Evolutionary conservation across 2,888 invertebrate species (phyloP), one percentile per base, ranked within the genome.

Genomic region (Lissocephala sabroskyi): DNA sequence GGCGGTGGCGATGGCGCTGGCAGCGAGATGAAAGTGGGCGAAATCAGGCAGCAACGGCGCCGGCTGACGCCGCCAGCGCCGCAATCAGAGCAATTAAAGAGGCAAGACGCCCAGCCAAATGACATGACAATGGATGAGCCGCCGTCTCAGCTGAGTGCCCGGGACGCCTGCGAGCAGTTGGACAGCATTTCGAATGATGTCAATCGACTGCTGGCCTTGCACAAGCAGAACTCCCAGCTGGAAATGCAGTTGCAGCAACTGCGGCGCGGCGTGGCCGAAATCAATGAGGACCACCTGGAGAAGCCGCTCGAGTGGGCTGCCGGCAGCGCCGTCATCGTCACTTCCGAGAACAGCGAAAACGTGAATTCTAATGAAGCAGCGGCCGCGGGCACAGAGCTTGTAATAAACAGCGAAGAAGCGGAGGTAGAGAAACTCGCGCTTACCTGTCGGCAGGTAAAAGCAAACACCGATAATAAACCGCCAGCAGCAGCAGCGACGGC

Each of bases 131-230:
- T 57, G 42, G 49, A 60, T 19, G 11, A 7, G n/a, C 11, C 35
- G 9, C 10, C 35, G 13, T 35, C 14, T 16, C 13, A 35, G 14
- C 48, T 70, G 41, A 62, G 61, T 40, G 67, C 74, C 30, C 59
- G 65, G 49, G 76, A 74, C 37, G 78, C 70, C 4, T 80, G 80
- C 45, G 75, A 80, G 47, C 79, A 82, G 62, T 50, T 82, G 45
- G 70, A 81, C 36, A 81, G 81, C 60, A 82, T 82, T 52, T 75
- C 83, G 7, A 82, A 81, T 56, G 82, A 82, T 61, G 81, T 83
- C 36, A 82, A 82, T 67, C 80, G 80, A 7, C 41, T 82, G 58
- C 56, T 82, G 51, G 68, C 65, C 45, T 51, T 79, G 41, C 67
- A 67, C 49, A 82, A 81, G 56, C 79, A 80, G 43, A 80, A 79